Conservation (phyloP, 1,140 invertebrate species). For the Scaptodrosophila lebanonensis region DNA sequence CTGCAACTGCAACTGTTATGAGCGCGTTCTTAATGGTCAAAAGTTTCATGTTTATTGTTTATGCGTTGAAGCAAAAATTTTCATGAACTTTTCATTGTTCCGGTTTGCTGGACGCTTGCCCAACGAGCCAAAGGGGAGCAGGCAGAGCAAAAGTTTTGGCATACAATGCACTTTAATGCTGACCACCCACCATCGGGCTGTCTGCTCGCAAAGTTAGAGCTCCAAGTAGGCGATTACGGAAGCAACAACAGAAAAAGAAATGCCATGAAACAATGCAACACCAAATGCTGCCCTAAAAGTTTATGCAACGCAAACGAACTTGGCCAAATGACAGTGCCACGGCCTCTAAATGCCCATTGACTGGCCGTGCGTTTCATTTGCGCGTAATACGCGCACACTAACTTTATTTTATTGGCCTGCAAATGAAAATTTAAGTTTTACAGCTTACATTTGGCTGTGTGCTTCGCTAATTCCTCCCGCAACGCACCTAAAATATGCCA, state of each 20-base stretch:
- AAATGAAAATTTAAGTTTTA: conserved; percentile 37
- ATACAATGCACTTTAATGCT: conserved; percentile 70
- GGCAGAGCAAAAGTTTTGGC: conserved; percentile 58
- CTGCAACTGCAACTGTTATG: conserved; percentile 26
- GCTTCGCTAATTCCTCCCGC: no score
- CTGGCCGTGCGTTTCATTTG: conserved; percentile 41
- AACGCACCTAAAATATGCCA: no score
- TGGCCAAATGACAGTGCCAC: conserved; percentile 62
- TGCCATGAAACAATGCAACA: conserved; percentile 52
- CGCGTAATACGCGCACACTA: conserved; percentile 35
- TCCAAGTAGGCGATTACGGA: background rate
- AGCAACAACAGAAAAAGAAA: conserved; percentile 32
- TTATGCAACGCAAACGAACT: conserved; percentile 66
- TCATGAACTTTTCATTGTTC: conserved; percentile 75
- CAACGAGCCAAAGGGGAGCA: background rate
- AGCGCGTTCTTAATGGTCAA: conserved; percentile 67
- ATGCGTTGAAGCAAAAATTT: conserved; percentile 72
- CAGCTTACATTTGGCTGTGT: background rate
- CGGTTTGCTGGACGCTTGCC: conserved; percentile 58
- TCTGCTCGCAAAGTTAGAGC: background rate
- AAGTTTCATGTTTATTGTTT: conserved; percentile 75
- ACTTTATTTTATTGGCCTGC: conserved; percentile 44
- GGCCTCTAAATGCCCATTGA: conserved; percentile 40
- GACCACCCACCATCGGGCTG: background rate
- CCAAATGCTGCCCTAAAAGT: conserved; percentile 73